Conservation (phyloP, 2,113 vertebrate genomes). For the Lamprotornis superbus region DNA sequence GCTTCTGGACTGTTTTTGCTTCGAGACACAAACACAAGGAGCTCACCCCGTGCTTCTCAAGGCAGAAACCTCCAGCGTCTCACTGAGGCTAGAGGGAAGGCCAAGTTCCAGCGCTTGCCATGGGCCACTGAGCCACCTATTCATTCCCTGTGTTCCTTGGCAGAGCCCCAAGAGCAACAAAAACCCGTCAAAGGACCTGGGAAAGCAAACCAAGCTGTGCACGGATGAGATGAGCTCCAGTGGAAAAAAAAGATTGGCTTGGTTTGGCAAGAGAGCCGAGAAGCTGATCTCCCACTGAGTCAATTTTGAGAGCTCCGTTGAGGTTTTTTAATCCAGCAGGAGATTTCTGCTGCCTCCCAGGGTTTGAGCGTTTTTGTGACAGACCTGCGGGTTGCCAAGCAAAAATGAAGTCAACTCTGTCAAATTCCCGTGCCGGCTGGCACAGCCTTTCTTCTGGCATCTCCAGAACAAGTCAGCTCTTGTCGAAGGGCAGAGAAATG, state of each 20-base stretch:
- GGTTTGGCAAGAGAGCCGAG: slow-evolving; percentile 18
- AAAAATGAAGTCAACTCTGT: neutral
- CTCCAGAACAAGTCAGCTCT: neutral
- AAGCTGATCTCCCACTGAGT: neutral
- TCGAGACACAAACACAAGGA: neutral
- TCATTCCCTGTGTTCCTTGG: neutral
- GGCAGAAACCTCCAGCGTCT: neutral
- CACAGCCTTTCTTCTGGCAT: neutral
- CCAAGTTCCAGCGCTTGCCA: neutral
- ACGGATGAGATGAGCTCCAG: neutral
- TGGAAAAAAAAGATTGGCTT: neutral
- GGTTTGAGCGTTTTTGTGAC: slow-evolving; percentile 1
- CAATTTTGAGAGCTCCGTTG: slow-evolving; percentile 14
- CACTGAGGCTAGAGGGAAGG: neutral
- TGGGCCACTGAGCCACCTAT: slow-evolving; percentile 29
- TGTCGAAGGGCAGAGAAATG: neutral
- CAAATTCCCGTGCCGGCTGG: neutral
- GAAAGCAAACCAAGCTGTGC: slow-evolving; percentile 20
- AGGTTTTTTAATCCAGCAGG: slow-evolving; percentile 41
- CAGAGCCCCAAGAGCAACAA: neutral
- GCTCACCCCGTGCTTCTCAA: neutral
- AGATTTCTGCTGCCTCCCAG: slow-evolving; percentile 10
- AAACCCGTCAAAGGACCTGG: slow-evolving; percentile 32
- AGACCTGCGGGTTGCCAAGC: neutral
- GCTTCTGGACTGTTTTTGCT: neutral